phyloP scores from a whole-genome alignment of 53 echinoderm and acorn worm species.

The Hippasteria phrygiana region DNA sequence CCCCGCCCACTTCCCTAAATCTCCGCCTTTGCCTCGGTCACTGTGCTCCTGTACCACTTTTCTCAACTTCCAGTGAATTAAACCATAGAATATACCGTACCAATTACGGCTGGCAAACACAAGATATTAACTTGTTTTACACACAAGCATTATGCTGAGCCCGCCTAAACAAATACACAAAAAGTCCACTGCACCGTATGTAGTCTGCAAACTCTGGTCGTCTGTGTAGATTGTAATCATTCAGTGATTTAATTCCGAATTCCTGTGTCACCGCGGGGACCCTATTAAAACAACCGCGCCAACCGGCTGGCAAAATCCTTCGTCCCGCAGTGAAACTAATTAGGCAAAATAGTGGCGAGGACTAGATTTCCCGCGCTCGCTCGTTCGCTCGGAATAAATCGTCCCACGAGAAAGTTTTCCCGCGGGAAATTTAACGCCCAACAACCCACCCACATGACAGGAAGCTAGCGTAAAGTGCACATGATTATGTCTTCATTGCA shows the following conservation, averaged over 20 bases:
- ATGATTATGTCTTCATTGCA: background rate
- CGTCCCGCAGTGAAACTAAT: constrained; percentile 18
- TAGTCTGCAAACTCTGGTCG: background rate
- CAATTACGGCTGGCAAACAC: background rate
- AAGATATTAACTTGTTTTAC: background rate
- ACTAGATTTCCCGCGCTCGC: background rate
- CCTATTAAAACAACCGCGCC: constrained; percentile 13
- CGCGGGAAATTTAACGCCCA: background rate
- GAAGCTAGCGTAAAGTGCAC: background rate
- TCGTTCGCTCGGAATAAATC: background rate
- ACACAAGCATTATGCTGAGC: background rate
- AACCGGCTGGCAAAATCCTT: background rate
- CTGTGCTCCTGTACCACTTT: background rate
- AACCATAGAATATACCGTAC: constrained; percentile 5
- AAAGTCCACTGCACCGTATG: background rate
- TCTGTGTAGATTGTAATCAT: constrained; percentile 15
- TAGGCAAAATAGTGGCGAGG: constrained; percentile 14
- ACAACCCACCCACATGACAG: background rate
- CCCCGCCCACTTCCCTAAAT: no score
- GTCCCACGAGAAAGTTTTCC: background rate
- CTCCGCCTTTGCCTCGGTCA: background rate
- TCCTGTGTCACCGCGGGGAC: constrained; percentile 21
- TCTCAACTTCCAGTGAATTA: no score
- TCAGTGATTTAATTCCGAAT: constrained; percentile 38
- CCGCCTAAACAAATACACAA: background rate